Evolutionary conservation across 2,797 vertebrate genomes (phyloP).

Genomic region (Pygocentrus nattereri): DNA sequence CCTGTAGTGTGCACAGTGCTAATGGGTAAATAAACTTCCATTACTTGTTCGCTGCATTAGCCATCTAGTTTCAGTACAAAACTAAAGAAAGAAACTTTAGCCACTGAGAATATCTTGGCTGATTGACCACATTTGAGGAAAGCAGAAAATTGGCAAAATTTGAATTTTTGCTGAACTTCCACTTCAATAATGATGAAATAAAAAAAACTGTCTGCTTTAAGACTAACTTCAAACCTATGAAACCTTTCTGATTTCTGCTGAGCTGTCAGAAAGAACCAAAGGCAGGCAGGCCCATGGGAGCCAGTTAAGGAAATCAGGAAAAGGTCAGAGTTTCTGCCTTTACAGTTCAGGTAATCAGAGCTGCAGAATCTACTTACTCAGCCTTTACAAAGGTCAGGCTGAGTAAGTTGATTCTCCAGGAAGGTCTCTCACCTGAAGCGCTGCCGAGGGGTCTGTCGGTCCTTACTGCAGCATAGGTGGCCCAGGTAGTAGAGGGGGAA

Average conservation of each 20-base stretch:
- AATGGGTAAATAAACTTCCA: not conserved
- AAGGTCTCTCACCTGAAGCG: constrained; percentile 87
- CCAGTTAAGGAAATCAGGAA: constrained; percentile 31
- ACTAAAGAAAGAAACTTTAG: not conserved
- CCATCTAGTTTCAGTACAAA: not conserved
- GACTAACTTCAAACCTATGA: not conserved
- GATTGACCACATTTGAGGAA: not conserved
- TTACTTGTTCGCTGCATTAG: not conserved
- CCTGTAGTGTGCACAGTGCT: not conserved
- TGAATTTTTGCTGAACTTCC: not conserved
- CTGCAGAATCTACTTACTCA: not conserved
- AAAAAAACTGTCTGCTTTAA: not conserved
- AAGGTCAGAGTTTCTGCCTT: constrained; percentile 6
- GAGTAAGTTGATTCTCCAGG: not conserved
- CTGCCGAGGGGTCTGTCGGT: constrained; percentile 91
- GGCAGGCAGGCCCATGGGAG: constrained; percentile 19
- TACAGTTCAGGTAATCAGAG: constrained; percentile 6
- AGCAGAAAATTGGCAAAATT: not conserved
- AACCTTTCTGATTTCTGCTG: constrained; percentile 10
- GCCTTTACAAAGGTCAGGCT: not conserved
- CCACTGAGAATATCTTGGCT: not conserved
- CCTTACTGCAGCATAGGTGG: constrained; percentile 88
- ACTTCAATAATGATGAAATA: not conserved
- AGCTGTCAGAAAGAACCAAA: constrained; percentile 9
- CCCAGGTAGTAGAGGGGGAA: constrained; percentile 95